Base-by-base conservation (phyloP, 2,113 vertebrate species). In the Polyodon spathula region DNA sequence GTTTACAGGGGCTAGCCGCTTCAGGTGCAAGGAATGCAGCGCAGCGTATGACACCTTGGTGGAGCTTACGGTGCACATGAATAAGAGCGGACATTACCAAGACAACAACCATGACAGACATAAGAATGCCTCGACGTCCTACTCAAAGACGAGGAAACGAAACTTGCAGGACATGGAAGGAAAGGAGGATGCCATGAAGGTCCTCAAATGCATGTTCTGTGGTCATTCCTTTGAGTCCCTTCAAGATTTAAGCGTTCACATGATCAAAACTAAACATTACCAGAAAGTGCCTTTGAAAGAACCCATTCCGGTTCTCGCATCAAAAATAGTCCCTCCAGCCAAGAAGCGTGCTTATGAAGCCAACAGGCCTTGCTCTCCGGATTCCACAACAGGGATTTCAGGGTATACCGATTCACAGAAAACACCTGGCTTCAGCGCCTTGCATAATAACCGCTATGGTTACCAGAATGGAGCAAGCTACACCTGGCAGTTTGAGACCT, bases 211-310 rank as follows among this genome's bases (percentile, higher is more conserved):
- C 63, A 98, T 98, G 96, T 98, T 97, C 73, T 98, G 96, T 42
- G 94, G 96, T 48, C 93, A 98, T 76, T 97, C 96, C 44, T 98
- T 98, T 56, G 95, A 98, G 68, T 98, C 96, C 37, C 91, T 98
- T 62, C 96, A 98, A 82, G 96, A 98, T 62, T 59, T 98, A 77
- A 98, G 96, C 0, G 96, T 98, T 73, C 96, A 98, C 65, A 98
- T 98, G 96, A 98, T 98, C 56, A 97, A 98, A 89, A 98, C 96
- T 54, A 98, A 98, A 84, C 96, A 98, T 91, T 98, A 98, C 90
- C 96, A 98, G 89, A 98, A 98, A 94, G 95, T 98, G 95, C 96
- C 96, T 97, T 96, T 98, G 82, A 98, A 98, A 88, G 95, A 98
- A 88, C 96, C 96, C 0, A 91, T 98, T 63, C 95, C 95, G 57